Evolutionary conservation across 2,797 vertebrate species (phyloP).

Genomic region (Thunnus albacares): DNA sequence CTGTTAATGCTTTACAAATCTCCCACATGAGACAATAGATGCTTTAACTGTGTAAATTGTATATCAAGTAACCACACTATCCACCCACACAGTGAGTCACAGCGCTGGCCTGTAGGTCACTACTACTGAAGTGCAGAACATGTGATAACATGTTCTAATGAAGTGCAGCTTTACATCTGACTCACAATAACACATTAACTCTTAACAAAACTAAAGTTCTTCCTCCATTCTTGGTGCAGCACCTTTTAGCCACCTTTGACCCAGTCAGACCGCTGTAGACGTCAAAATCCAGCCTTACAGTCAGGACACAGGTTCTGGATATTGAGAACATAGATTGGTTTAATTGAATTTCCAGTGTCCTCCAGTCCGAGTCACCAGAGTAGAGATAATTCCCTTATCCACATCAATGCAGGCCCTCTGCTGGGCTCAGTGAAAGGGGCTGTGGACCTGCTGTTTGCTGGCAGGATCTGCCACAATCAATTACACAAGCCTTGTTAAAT

Average conservation of each 20-base stretch:
- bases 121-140: conserved; percentile 1
- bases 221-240: background rate
- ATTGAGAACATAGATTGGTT: conserved; percentile 79
- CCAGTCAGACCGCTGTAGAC: conserved; percentile 1
- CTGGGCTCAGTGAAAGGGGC: conserved; percentile 80
- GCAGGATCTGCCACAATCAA: conserved; percentile 88
- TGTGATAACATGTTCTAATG: conserved; percentile 20
- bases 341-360: conserved; percentile 85
- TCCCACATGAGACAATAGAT: conserved; percentile 42
- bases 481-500: conserved; percentile 86
- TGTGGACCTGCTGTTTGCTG: conserved; percentile 82
- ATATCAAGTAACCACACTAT: conserved; percentile 10
- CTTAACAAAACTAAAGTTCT: background rate
- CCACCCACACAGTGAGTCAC: conserved; percentile 25
- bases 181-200: background rate
- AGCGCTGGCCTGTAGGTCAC: conserved; percentile 5
- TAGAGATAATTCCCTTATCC: conserved; percentile 85
- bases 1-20: conserved; percentile 41
- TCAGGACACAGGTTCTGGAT: conserved; percentile 47
- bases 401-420: conserved; percentile 84
- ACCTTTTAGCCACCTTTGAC: conserved; percentile 23
- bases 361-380: conserved; percentile 79
- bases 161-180: conserved; percentile 10
- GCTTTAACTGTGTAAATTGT: conserved; percentile 9
- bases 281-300: conserved; percentile 28